These are phyloP conservation scores for Crepidodera aurea DNA, from an alignment of 2,888 invertebrate species.

Conservation along the genomic window DNA sequence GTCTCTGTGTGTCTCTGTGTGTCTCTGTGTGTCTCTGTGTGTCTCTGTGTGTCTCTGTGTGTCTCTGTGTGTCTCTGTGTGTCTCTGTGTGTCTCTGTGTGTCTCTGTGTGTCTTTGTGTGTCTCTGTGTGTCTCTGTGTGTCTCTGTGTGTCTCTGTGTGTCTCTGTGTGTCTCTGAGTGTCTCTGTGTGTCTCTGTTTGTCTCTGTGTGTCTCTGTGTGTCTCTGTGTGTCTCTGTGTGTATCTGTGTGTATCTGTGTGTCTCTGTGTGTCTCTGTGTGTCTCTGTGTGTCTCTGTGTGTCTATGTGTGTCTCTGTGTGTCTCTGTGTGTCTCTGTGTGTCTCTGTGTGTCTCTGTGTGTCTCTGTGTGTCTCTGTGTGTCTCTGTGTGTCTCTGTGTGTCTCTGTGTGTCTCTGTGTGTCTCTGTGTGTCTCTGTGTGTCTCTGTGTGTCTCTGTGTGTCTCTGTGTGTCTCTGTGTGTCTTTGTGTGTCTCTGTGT, in stretches of 20 bases:
- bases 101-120: no score
- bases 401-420: background rate
- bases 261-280: background rate
- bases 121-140: background rate
- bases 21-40: background rate
- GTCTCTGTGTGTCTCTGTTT: no score
- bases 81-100: background rate
- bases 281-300: background rate
- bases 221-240: background rate
- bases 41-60: background rate
- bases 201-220: background rate
- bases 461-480: background rate
- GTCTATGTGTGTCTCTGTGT: no score
- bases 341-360: no score
- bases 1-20: no score
- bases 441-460: background rate
- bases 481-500: no score
- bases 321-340: background rate
- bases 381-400: background rate
- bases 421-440: background rate
- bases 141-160: background rate
- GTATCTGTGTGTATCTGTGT: no score
- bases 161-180: background rate
- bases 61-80: background rate
- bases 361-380: background rate